Conservation (phyloP, 2,113 vertebrate genomes). For the Mugil cephalus region DNA sequence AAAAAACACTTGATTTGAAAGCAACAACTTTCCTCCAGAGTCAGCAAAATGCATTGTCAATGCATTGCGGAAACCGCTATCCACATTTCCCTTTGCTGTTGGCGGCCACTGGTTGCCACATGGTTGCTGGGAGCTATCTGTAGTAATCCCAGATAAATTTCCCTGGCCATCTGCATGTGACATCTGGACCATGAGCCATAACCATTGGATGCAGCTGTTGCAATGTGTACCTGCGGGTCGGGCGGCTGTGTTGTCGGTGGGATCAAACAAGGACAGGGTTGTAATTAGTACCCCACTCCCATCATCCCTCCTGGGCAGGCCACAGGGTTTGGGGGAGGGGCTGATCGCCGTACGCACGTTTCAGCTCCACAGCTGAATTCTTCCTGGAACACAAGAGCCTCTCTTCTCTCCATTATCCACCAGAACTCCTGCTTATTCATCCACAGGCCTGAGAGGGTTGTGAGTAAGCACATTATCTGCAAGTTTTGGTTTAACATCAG, state of each 20-base stretch:
- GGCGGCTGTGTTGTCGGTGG: not conserved
- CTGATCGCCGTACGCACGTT: conserved; percentile 9
- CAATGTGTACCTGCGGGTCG: conserved; percentile 34
- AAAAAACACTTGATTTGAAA: not conserved
- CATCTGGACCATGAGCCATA: conserved; percentile 65
- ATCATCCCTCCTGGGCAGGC: conserved; percentile 26
- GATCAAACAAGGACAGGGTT: conserved; percentile 60
- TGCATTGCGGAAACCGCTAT: not conserved
- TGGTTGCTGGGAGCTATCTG: not conserved
- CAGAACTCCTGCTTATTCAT: not conserved
- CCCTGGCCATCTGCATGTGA: conserved; percentile 23
- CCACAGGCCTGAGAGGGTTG: not conserved
- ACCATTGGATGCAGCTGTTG: conserved; percentile 64
- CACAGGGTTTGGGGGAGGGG: not conserved
- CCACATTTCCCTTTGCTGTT: not conserved
- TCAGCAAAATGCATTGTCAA: not conserved
- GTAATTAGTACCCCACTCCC: conserved; percentile 56
- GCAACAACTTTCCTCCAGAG: not conserved
- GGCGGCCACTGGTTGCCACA: conserved; percentile 6
- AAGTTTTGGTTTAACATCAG: not conserved
- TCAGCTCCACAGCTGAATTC: conserved; percentile 22
- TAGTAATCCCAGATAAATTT: conserved; percentile 1
- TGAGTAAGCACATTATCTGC: too few species aligned
- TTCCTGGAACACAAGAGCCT: conserved; percentile 2
- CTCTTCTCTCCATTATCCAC: not conserved